These are phyloP conservation scores for Diacarnus erythraeanus DNA, from an alignment of 37 sponge, comb jelly and placozoan species.

Conservation along the genomic window DNA sequence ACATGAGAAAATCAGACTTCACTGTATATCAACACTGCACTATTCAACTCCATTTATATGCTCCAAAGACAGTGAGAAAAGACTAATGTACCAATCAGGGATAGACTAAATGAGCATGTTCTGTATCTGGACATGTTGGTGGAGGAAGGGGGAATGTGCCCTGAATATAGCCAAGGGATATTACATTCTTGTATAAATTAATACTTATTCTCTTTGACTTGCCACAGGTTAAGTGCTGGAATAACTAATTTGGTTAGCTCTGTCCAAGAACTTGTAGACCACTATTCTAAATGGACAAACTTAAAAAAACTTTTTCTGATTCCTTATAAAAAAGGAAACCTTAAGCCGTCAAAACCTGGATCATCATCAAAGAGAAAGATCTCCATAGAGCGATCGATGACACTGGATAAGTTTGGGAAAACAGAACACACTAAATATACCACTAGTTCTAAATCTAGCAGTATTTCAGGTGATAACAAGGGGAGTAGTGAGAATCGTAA, in stretches of 20 bases:
- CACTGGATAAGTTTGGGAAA: neutral
- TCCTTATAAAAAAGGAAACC: slow-evolving; percentile 19
- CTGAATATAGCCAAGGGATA: no score
- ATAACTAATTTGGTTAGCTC: neutral
- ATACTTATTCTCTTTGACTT: no score
- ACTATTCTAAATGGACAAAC: slow-evolving; percentile 50
- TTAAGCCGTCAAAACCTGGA: neutral
- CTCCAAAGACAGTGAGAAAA: no score
- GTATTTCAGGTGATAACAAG: neutral
- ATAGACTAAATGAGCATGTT: no score
- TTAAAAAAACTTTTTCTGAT: slow-evolving; percentile 51
- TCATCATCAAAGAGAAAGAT: neutral
- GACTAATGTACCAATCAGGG: no score
- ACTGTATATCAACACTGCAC: no score
- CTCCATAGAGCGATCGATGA: neutral
- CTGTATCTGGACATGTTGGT: no score
- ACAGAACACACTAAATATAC: neutral
- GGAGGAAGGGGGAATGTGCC: no score
- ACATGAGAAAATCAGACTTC: no score
- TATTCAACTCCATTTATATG: no score
- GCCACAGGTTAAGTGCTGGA: slow-evolving; percentile 13
- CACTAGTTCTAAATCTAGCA: neutral
- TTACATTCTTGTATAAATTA: no score
- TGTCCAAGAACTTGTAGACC: slow-evolving; percentile 15
- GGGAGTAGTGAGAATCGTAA: neutral